A percentile compares a stretch with the other conserved stretches of the same genome.
Conservation (phyloP, 2,888 invertebrate genomes). For the Acleris holmiana region DNA sequence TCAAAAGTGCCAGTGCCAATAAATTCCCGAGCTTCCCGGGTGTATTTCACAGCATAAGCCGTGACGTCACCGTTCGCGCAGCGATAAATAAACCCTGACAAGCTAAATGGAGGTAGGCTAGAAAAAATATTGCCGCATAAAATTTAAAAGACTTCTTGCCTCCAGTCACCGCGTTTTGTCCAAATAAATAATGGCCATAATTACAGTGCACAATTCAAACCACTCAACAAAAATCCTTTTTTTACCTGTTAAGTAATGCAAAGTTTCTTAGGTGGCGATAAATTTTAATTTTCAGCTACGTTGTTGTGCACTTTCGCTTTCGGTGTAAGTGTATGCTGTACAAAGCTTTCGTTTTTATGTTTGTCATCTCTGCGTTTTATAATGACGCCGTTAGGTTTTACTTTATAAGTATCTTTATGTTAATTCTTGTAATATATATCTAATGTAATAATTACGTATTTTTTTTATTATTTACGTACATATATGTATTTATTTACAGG, state of each 20-base stretch:
- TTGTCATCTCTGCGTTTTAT: slow-evolving; percentile 1
- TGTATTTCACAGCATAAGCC: slow-evolving; percentile 14
- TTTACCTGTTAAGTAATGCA: slow-evolving; percentile 1
- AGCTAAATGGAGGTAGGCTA: slow-evolving; percentile 40
- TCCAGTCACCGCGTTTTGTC: slow-evolving; percentile 44
- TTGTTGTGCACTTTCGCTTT: slow-evolving; percentile 16
- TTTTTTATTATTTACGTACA: too few species aligned
- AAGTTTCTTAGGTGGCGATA: slow-evolving; percentile 15
- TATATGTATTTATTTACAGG: too few species aligned
- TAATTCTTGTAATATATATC: too few species aligned
- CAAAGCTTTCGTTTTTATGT: background rate
- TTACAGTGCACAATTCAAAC: slow-evolving; percentile 56
- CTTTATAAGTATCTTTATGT: too few species aligned
- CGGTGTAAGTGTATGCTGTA: background rate
- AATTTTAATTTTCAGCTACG: slow-evolving; percentile 15
- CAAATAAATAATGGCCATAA: slow-evolving; percentile 55
- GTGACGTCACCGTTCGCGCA: slow-evolving; percentile 20
- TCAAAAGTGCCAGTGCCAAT: slow-evolving; percentile 4
- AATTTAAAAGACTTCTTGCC: slow-evolving; percentile 50
- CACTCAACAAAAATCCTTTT: slow-evolving; percentile 49
- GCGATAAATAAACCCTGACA: slow-evolving; percentile 34
- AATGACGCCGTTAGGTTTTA: background rate
- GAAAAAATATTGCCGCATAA: slow-evolving; percentile 51
- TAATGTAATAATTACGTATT: too few species aligned
- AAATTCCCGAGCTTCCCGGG: slow-evolving; percentile 16